phyloP scores from a whole-genome alignment of 2,113 vertebrate genomes.

The Brachypteracias leptosomus region DNA sequence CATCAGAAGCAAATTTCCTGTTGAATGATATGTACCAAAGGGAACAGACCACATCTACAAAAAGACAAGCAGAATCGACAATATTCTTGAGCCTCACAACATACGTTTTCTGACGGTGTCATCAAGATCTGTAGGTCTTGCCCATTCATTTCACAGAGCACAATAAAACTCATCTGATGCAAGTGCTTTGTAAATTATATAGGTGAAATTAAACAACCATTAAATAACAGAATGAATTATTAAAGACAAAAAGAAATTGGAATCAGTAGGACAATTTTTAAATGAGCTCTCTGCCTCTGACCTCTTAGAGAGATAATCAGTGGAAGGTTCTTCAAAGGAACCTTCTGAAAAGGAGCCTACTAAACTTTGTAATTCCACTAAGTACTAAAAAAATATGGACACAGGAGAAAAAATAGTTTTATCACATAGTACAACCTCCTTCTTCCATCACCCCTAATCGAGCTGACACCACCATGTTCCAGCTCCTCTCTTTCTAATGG shows the following conservation, averaged over 20 bases:
- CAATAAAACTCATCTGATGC: not conserved
- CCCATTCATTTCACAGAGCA: not conserved
- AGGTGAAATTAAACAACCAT: not conserved
- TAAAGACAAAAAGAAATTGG: not conserved
- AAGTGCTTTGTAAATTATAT: not conserved
- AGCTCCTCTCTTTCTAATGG: not conserved
- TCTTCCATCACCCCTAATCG: not conserved
- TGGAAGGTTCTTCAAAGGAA: too few relatives aligned
- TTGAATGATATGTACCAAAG: not conserved
- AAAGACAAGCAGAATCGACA: not conserved
- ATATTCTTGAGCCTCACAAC: not conserved
- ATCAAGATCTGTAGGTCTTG: not conserved
- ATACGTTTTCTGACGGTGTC: not conserved
- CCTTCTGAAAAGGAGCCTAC: not conserved
- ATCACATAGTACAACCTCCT: not conserved
- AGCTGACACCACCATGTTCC: not conserved
- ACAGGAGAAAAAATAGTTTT: not conserved
- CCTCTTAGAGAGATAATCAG: not conserved
- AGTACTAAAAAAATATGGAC: not conserved
- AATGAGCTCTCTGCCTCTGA: not conserved
- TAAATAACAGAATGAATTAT: not conserved
- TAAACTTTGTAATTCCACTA: not conserved
- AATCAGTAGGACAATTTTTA: not conserved
- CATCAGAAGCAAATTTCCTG: not conserved
- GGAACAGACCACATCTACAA: not conserved